These are phyloP conservation scores for Oscheius onirici DNA, from an alignment of 2,888 invertebrate species.

Conservation along the genomic window DNA sequence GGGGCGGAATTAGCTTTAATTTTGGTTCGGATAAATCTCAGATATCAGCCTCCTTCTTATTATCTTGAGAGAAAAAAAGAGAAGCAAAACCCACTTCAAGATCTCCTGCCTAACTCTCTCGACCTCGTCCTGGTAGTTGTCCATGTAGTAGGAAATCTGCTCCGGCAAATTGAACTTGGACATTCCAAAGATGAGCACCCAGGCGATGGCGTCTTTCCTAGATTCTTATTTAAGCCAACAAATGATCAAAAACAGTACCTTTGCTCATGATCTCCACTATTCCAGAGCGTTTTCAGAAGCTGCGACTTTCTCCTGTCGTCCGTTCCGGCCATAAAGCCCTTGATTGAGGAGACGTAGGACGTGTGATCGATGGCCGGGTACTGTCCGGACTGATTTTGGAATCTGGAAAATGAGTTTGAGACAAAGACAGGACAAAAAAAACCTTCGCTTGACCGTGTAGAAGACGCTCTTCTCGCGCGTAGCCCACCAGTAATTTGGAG, in stretches of 20 bases:
- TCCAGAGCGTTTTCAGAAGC: background rate
- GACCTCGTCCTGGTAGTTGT: background rate
- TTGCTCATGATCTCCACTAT: background rate
- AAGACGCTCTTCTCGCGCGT: background rate
- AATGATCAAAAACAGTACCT: background rate
- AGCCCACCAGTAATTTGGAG: conserved; percentile 5
- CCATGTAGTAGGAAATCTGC: background rate
- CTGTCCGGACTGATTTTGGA: background rate
- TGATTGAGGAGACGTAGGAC: conserved; percentile 8
- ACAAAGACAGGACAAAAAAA: background rate
- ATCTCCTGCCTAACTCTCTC: background rate
- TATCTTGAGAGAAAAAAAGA: background rate
- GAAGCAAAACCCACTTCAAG: too few species aligned
- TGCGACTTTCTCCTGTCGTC: background rate
- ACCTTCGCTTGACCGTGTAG: conserved; percentile 7
- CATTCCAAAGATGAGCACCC: conserved; percentile 5
- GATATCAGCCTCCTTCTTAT: too few species aligned
- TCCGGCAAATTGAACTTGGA: background rate
- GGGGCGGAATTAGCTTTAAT: too few species aligned
- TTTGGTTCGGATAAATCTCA: too few species aligned
- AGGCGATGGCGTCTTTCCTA: conserved; percentile 21
- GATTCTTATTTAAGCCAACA: background rate
- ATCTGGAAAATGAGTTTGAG: background rate
- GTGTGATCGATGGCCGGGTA: conserved; percentile 12
- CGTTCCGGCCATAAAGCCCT: background rate